Evolutionary conservation across 2,888 invertebrate genomes (phyloP).

Genomic region (Aricia artaxerxes): DNA sequence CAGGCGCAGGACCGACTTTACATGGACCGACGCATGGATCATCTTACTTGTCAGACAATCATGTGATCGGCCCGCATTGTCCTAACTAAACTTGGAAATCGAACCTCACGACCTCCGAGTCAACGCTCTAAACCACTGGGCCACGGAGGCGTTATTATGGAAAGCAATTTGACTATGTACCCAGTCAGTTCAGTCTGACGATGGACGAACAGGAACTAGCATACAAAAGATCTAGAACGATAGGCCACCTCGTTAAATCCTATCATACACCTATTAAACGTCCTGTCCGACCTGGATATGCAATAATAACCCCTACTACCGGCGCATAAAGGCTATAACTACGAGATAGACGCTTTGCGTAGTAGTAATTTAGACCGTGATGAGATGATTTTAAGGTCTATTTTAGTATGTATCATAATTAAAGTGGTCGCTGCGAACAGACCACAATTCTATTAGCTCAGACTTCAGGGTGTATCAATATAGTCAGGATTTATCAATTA

Average conservation of each 20-base stretch:
- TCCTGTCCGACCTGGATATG: neutral
- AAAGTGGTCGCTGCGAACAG: neutral
- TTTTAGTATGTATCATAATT: neutral
- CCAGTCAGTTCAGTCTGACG: neutral
- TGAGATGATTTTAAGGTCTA: neutral
- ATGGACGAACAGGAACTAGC: slow-evolving; percentile 15
- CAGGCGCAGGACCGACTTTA: no score
- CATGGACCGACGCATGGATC: no score
- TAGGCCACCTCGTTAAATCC: slow-evolving; percentile 39
- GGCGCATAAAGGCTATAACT: neutral
- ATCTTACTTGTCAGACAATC: no score
- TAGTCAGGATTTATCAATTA: neutral
- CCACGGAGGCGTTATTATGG: no score
- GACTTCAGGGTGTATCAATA: neutral
- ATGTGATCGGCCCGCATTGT: no score
- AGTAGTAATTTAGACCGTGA: neutral
- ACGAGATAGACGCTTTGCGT: neutral
- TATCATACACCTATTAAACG: slow-evolving; percentile 34
- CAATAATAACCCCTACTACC: slow-evolving; percentile 12
- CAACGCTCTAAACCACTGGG: no score
- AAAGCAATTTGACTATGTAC: neutral
- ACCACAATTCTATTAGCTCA: slow-evolving; percentile 1
- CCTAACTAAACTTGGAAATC: no score
- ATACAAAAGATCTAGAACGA: slow-evolving; percentile 36
- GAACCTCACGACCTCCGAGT: no score